Conservation (phyloP, 1,140 invertebrate genomes). For the Orius laevigatus region DNA sequence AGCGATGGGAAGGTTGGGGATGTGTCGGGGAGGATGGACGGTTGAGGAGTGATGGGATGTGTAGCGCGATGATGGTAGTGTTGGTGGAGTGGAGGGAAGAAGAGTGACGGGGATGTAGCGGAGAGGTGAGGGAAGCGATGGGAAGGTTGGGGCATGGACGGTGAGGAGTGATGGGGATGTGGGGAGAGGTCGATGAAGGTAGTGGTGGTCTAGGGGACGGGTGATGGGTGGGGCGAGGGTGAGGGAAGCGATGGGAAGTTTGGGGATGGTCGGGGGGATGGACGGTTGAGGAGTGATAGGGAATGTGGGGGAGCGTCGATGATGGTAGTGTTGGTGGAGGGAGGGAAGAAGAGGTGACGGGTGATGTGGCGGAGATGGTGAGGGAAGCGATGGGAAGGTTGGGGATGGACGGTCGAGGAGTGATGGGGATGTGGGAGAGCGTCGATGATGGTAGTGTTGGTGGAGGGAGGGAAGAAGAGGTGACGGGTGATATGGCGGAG, state of each 20-base stretch:
- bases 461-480: too few species aligned
- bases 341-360: too few species aligned
- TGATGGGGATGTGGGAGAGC: too few species aligned
- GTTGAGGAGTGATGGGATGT: not conserved
- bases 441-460: too few species aligned
- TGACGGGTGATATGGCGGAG: too few species aligned
- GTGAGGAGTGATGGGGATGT: too few species aligned
- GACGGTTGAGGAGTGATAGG: constrained; percentile 10
- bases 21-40: not conserved
- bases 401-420: constrained; percentile 3
- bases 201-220: not conserved
- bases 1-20: too few species aligned
- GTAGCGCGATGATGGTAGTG: not conserved
- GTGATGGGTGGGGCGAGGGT: not conserved
- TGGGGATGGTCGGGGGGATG: constrained; percentile 5
- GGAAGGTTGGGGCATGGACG: not conserved
- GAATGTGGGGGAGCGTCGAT: too few species aligned
- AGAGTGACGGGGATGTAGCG: not conserved
- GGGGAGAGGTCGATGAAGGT: too few species aligned
- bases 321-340: too few species aligned
- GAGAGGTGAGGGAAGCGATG: too few species aligned
- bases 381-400: constrained; percentile 11
- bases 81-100: not conserved
- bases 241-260: constrained; percentile 12
- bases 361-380: constrained; percentile 10